Evolutionary conservation across 2,888 invertebrate genomes (phyloP), one percentile per base, ranked within the genome.

Genomic region (Diaprepes abbreviatus): DNA sequence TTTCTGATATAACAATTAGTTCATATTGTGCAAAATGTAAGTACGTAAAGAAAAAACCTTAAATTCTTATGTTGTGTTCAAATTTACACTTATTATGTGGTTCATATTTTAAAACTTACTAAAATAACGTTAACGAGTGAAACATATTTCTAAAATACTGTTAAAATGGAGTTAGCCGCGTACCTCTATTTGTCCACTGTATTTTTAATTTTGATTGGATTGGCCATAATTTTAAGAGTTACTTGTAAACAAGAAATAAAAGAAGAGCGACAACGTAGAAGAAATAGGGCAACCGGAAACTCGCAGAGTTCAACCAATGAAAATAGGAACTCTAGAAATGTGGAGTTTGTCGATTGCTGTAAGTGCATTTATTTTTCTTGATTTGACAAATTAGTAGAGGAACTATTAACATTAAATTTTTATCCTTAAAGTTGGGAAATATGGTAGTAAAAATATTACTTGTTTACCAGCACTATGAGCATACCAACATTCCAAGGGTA

Each of bases 321-420:
- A 14, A 50, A 12, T 7, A 36, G 16, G 3, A 12, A 3, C 21
- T 5, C 19, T 10, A 38, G 55, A 24, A 33, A 28, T 36, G 12
- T 68, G 9, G 45, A 63, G 16, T 68, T 68, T 24, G 9, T 62
- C 35, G 62, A 68, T 36, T 62, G 31, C 21, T 68, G 68, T 68
- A 55, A 68, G 68, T 66, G n/a, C 9, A n/a, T 36, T 21, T 33
- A 12, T 33, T 48, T 16, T 57, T 5, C 24, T 24, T 24, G 24
- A 24, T n/a, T n/a, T n/a, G n/a, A n/a, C n/a, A n/a, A n/a, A n/a
- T n/a, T n/a, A n/a, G n/a, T n/a, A n/a, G n/a, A n/a, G n/a, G n/a
- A n/a, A n/a, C n/a, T n/a, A n/a, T n/a, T n/a, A n/a, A n/a, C n/a
- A n/a, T n/a, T n/a, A n/a, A n/a, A n/a, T n/a, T n/a, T n/a, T n/a